Evolutionary conservation across 2,888 invertebrate genomes (phyloP).

Genomic region (Synanthedon myopaeformis): DNA sequence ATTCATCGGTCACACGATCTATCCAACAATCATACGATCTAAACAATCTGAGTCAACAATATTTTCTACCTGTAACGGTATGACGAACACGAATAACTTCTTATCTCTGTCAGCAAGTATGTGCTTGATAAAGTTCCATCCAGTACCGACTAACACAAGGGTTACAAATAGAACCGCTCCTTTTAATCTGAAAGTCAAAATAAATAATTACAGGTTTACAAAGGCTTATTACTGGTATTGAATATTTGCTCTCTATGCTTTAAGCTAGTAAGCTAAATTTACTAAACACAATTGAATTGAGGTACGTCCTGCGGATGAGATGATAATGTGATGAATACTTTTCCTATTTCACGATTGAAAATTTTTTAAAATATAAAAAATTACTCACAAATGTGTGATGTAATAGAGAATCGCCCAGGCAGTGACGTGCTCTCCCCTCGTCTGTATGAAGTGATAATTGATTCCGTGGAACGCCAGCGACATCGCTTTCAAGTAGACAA

Average conservation of each 20-base stretch:
- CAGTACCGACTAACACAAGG: slow-evolving; percentile 95
- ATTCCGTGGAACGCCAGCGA: slow-evolving; percentile 95
- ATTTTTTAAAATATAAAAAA: neutral
- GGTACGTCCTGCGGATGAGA: too few relatives aligned
- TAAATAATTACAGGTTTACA: too few relatives aligned
- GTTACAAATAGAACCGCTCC: slow-evolving; percentile 96
- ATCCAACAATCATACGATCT: neutral
- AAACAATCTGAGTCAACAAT: neutral
- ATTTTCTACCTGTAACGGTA: slow-evolving; percentile 87
- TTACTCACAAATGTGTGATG: slow-evolving; percentile 92
- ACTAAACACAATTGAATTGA: too few relatives aligned
- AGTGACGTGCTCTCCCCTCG: slow-evolving; percentile 92
- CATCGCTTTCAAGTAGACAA: slow-evolving; percentile 91
- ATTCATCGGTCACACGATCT: neutral
- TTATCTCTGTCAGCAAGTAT: slow-evolving; percentile 96
- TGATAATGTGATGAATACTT: too few relatives aligned
- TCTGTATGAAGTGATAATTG: slow-evolving; percentile 94
- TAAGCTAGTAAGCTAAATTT: too few relatives aligned
- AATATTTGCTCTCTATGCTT: too few relatives aligned
- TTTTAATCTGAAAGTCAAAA: slow-evolving; percentile 73
- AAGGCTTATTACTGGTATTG: too few relatives aligned
- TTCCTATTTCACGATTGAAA: neutral
- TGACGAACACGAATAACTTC: slow-evolving; percentile 96
- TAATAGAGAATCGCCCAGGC: slow-evolving; percentile 98
- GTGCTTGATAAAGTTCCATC: slow-evolving; percentile 99